Percentiles rank a stretch among this genome's conserved stretches.
phyloP scores from a whole-genome alignment of 2,888 invertebrate genomes.

The Pseudococcus jackbeardsleyi region DNA sequence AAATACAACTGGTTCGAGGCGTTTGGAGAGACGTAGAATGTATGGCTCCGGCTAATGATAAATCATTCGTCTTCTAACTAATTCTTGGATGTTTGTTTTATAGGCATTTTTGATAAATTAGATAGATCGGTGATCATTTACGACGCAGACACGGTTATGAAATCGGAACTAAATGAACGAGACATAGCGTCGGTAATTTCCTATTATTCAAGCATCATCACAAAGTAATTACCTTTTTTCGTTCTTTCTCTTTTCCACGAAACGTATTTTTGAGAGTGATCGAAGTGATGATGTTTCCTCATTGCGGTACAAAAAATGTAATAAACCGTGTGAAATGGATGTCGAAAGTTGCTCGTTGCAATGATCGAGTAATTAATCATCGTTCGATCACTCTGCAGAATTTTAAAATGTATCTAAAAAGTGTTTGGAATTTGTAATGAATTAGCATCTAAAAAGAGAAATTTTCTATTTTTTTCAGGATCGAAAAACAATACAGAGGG shows the following conservation, averaged over 20 bases:
- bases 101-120: constrained; percentile 78
- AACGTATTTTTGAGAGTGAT: not conserved
- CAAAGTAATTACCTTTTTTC: constrained; percentile 73
- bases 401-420: not conserved
- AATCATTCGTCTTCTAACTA: not conserved
- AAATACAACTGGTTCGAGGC: not conserved
- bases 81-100: constrained; percentile 69
- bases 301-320: not conserved
- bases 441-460: not conserved
- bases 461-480: constrained; percentile 35
- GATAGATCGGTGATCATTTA: constrained; percentile 79
- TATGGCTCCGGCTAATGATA: not conserved
- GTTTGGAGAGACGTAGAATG: not conserved
- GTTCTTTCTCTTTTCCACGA: not conserved
- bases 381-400: not conserved
- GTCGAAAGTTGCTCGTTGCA: not conserved
- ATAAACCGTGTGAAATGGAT: not conserved
- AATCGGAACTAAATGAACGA: constrained; percentile 76
- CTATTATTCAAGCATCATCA: constrained; percentile 80
- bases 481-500: constrained; percentile 60
- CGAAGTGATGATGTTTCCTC: constrained; percentile 14
- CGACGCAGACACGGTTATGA: constrained; percentile 75
- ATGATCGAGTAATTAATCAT: not conserved
- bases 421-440: not conserved
- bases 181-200: constrained; percentile 80